Base-by-base conservation (phyloP, 2,888 invertebrate genomes). In the Apeira syringaria region DNA sequence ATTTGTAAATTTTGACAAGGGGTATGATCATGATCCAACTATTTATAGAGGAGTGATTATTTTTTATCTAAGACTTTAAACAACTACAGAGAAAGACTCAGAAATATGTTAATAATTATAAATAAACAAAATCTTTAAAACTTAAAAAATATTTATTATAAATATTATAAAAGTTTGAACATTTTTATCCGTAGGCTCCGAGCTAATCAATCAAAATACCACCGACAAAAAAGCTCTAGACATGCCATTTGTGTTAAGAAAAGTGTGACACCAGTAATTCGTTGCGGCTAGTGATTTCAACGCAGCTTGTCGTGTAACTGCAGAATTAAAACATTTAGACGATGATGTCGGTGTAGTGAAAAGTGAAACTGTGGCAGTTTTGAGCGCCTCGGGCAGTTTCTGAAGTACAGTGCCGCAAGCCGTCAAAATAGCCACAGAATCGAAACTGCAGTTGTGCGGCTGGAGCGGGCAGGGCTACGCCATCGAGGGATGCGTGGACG, bases 401-500 rank as follows among this genome's bases (percentile, higher is more conserved):
- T 34, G 36, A 22, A 15, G 25, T 17, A 35, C 13, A 12, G 55
- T 47, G 47, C 40, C 29, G 9, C 38, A 68, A 74, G 74, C 78
- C 79, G 82, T 69, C 89, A 88, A 89, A 71, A 88, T 89, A 87
- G 86, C 85, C 69, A 72, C 86, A 63, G 88, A 87, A 59, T 75
- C 86, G 73, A 87, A 86, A 64, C 61, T 87, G 73, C 77, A 79
- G 76, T 67, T 84, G 80, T 85, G 86, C 83, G 85, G 79, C 78
- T 86, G 88, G 85, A 67, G 77, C 64, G 87, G 83, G 69, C 82
- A 80, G 70, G 74, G 80, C 73, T 85, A 84, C 85, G 84, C 84
- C 63, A 75, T 83, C 56, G 97, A 82, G 95, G 96, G 75, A 93
- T 92, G 74, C 92, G 94, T 90, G 96, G 96, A 91, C 94, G 94